These are phyloP conservation scores for Ectemnius cavifrons DNA, from an alignment of 2,888 invertebrate species.

Conservation along the genomic window DNA sequence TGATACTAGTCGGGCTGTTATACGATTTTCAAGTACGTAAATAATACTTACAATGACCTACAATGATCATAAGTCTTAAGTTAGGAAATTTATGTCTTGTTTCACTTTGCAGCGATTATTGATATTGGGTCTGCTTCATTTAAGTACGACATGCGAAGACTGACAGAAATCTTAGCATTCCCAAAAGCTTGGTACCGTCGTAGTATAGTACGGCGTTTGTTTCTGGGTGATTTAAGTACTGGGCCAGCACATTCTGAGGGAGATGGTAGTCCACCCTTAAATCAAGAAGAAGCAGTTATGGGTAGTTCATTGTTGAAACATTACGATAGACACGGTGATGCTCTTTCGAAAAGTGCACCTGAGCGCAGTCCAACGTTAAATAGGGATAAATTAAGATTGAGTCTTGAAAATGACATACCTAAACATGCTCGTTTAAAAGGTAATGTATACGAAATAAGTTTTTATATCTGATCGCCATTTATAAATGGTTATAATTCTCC, in stretches of 20 bases:
- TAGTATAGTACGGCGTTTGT: constrained; percentile 93
- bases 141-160: constrained; percentile 98
- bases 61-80: neutral
- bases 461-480: neutral
- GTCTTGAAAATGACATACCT: constrained; percentile 79
- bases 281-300: constrained; percentile 73
- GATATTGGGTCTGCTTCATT: constrained; percentile 98
- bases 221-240: constrained; percentile 93
- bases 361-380: constrained; percentile 76
- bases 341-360: constrained; percentile 70
- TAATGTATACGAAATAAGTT: constrained; percentile 22
- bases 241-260: constrained; percentile 78
- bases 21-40: constrained; percentile 91
- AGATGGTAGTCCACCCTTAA: constrained; percentile 71
- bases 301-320: constrained; percentile 74
- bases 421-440: constrained; percentile 79
- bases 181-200: constrained; percentile 99
- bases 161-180: constrained; percentile 98
- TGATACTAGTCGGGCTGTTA: constrained; percentile 91
- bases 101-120: constrained; percentile 85
- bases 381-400: constrained; percentile 81
- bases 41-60: constrained; percentile 9
- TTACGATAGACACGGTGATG: constrained; percentile 70
- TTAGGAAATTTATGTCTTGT: constrained; percentile 5
- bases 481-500: too few species aligned